Conservation (phyloP, 2,888 invertebrate species). For the Sarcophaga variegata region DNA sequence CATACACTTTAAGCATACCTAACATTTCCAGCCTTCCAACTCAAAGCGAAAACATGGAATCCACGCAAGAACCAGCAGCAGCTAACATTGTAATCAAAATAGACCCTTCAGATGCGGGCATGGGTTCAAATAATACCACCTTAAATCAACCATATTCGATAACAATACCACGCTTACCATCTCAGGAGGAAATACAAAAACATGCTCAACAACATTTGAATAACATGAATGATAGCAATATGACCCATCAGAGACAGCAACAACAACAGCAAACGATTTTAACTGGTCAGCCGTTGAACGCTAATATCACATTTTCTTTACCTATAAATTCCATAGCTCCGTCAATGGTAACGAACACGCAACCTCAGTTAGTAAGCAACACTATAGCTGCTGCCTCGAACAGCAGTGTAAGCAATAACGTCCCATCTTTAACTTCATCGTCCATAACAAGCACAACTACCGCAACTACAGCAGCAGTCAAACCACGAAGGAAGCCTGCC, state of each 20-base stretch:
- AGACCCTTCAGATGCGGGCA: slow-evolving; percentile 74
- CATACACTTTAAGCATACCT: slow-evolving; percentile 81
- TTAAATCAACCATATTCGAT: slow-evolving; percentile 81
- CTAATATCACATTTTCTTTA: slow-evolving; percentile 63
- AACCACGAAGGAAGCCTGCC: slow-evolving; percentile 80
- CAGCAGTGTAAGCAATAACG: slow-evolving; percentile 68
- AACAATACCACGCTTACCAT: slow-evolving; percentile 81
- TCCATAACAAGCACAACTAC: slow-evolving; percentile 63
- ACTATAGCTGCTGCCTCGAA: slow-evolving; percentile 52
- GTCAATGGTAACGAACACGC: slow-evolving; percentile 42
- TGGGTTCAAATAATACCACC: slow-evolving; percentile 17
- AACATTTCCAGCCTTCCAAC: slow-evolving; percentile 70
- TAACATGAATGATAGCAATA: slow-evolving; percentile 44
- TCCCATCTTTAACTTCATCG: slow-evolving; percentile 56
- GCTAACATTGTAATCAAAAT: slow-evolving; percentile 81
- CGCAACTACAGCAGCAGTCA: slow-evolving; percentile 78
- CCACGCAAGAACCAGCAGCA: slow-evolving; percentile 72
- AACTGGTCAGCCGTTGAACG: slow-evolving; percentile 65
- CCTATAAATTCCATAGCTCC: slow-evolving; percentile 48
- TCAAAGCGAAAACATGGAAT: slow-evolving; percentile 37
- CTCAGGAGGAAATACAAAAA: slow-evolving; percentile 80
- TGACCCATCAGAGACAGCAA: slow-evolving; percentile 25
- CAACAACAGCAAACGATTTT: slow-evolving; percentile 58
- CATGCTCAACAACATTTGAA: slow-evolving; percentile 78
- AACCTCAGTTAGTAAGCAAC: slow-evolving; percentile 47